Evolutionary conservation across 2,797 vertebrate species (phyloP).

Genomic region (Nasua narica): DNA sequence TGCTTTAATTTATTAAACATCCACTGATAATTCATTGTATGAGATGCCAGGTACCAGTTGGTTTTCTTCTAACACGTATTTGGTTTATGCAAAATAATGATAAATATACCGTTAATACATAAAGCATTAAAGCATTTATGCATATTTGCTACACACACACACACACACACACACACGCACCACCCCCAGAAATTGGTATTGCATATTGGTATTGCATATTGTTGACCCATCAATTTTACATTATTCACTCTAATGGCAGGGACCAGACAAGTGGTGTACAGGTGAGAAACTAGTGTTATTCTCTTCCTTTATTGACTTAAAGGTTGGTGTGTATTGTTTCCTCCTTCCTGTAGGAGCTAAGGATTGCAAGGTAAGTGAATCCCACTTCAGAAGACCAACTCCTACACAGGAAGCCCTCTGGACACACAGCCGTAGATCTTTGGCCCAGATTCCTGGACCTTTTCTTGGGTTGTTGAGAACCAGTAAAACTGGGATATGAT

Average conservation of each 20-base stretch:
- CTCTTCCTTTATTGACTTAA: neutral
- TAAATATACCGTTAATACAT: neutral
- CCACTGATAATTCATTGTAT: neutral
- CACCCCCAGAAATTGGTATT: neutral
- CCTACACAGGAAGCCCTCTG: neutral
- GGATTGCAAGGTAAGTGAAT: neutral
- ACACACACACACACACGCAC: neutral
- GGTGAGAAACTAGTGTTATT: neutral
- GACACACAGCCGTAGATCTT: neutral
- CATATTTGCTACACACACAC: neutral
- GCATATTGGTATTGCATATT: neutral
- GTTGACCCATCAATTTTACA: neutral
- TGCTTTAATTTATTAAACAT: neutral
- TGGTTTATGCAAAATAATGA: neutral
- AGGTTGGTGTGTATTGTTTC: neutral
- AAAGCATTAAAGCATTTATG: neutral
- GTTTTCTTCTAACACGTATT: neutral
- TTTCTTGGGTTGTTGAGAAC: neutral
- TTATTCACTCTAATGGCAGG: neutral
- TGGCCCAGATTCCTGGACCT: neutral
- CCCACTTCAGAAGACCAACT: neutral
- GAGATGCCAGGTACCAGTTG: neutral
- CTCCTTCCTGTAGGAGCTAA: neutral
- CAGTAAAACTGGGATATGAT: neutral
- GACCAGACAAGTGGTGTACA: neutral